Evolutionary conservation across 2,888 invertebrate genomes (phyloP).

Genomic region (Marasmarcha lunaedactyla): DNA sequence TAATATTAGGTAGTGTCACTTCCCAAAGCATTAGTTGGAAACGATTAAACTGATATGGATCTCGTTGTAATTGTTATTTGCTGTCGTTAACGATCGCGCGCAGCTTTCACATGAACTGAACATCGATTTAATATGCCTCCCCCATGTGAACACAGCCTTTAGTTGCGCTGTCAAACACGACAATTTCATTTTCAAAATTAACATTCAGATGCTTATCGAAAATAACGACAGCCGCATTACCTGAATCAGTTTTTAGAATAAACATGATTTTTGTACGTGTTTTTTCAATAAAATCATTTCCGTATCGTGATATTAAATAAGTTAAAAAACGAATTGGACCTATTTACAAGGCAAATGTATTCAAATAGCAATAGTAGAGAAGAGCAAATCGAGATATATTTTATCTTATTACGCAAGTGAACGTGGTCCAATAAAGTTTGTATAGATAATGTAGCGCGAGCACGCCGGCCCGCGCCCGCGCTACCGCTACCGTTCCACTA

Average conservation of each 20-base stretch:
- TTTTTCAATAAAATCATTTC: too few species aligned
- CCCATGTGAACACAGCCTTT: slow-evolving; percentile 25
- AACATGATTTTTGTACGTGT: not conserved
- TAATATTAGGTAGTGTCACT: slow-evolving; percentile 5
- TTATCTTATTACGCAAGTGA: not conserved
- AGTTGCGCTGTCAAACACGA: slow-evolving; percentile 32
- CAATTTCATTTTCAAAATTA: slow-evolving; percentile 50
- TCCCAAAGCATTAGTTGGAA: slow-evolving; percentile 39
- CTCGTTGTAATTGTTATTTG: slow-evolving; percentile 40
- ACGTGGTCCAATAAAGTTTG: slow-evolving; percentile 12
- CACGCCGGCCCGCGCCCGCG: slow-evolving; percentile 35
- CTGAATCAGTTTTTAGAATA: not conserved
- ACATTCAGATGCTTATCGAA: slow-evolving; percentile 35
- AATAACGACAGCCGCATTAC: slow-evolving; percentile 22
- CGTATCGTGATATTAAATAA: too few species aligned
- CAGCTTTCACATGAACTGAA: slow-evolving; percentile 35
- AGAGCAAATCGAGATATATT: not conserved
- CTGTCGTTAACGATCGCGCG: slow-evolving; percentile 42
- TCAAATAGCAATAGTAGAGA: too few species aligned
- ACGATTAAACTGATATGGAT: slow-evolving; percentile 48
- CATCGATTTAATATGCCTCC: slow-evolving; percentile 32
- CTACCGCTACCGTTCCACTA: slow-evolving; percentile 50
- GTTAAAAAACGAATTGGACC: too few species aligned
- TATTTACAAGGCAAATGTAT: too few species aligned
- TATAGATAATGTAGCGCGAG: slow-evolving; percentile 20